Percentiles rank a stretch among this genome's conserved stretches.
Conservation (phyloP, 2,113 vertebrate genomes). For the Lota lota region DNA sequence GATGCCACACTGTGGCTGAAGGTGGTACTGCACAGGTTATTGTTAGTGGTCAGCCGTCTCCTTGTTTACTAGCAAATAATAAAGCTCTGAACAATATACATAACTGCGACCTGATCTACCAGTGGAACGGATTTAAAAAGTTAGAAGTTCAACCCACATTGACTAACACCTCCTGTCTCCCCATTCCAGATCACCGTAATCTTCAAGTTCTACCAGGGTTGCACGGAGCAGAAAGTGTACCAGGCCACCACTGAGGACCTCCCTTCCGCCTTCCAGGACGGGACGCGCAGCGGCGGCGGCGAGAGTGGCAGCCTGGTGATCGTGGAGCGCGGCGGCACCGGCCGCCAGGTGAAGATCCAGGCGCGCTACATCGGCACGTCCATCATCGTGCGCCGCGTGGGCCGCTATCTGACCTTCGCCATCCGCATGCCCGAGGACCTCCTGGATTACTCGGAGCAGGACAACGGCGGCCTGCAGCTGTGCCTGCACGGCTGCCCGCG, state of each 20-base stretch:
- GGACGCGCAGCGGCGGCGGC: constrained; percentile 66
- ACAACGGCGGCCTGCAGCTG: constrained; percentile 74
- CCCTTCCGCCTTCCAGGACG: constrained; percentile 77
- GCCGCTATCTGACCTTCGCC: constrained; percentile 82
- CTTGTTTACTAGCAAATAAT: too few species aligned
- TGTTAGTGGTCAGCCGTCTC: too few species aligned
- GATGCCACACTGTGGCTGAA: constrained; percentile 64
- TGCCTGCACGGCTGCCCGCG: constrained; percentile 81
- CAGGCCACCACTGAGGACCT: constrained; percentile 80
- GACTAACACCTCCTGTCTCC: background rate
- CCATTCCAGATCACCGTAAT: constrained; percentile 77
- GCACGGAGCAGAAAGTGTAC: constrained; percentile 81
- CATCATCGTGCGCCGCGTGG: constrained; percentile 77
- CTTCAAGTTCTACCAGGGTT: constrained; percentile 78
- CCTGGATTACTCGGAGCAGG: constrained; percentile 71
- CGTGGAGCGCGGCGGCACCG: constrained; percentile 58
- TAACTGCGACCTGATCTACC: too few species aligned
- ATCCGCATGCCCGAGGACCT: constrained; percentile 79
- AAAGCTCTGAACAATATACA: too few species aligned
- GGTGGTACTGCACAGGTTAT: constrained; percentile 16
- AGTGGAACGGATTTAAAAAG: background rate
- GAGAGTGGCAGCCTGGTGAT: constrained; percentile 74
- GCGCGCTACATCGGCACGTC: constrained; percentile 78
- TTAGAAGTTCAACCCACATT: too few species aligned
- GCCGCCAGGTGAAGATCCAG: constrained; percentile 76